Evolutionary conservation across 2,888 invertebrate genomes (phyloP), one percentile per base, ranked within the genome.

Genomic region (Eulithis testata): DNA sequence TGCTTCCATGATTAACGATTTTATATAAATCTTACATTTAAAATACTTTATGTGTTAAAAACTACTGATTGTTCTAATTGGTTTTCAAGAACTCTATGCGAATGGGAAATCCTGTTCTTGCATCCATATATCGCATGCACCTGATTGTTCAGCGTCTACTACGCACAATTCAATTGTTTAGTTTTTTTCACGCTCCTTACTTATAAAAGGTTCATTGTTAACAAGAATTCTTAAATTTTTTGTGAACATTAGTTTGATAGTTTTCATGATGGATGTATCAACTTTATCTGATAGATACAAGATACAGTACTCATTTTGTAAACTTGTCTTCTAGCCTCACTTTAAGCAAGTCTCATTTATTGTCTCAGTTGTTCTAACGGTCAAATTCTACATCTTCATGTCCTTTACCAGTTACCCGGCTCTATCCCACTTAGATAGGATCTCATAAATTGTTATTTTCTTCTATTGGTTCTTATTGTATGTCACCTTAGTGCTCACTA

Each of bases 1-100:
- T 62, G 60, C 60, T 70, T 70, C 70, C 68, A 62, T 51, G 61
- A 65, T 65, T 49, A 50, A 54, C 8, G 14, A 12, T 47, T 47
- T 14, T 21, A 49, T 11, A 49, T 49, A 11, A 21, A 21, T 21
- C 21, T 53, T 50, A 47, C 63, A 55, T 31, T 36, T 36, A 37
- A 12, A 54, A 37, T n/a, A 21, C 53, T 3, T 58, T 59, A 40
- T 56, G 44, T 63, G 36, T 52, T 52, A 56, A 31, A 43, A 57
- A 52, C 47, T 55, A 49, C 54, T 55, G 49, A 63, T 53, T 63
- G 57, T 57, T 58, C 53, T 57, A 27, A 52, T 63, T 57, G 31
- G 53, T 63, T 63, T 63, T 63, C 52, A 63, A 63, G 63, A 58
- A 58, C 40, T 55, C 49, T 27, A 56, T 37, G 45, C 52, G 63